A percentile compares a stretch with the other conserved stretches of the same genome.
Conservation (phyloP, 1,140 invertebrate genomes). For the Zelostemma sp. region DNA sequence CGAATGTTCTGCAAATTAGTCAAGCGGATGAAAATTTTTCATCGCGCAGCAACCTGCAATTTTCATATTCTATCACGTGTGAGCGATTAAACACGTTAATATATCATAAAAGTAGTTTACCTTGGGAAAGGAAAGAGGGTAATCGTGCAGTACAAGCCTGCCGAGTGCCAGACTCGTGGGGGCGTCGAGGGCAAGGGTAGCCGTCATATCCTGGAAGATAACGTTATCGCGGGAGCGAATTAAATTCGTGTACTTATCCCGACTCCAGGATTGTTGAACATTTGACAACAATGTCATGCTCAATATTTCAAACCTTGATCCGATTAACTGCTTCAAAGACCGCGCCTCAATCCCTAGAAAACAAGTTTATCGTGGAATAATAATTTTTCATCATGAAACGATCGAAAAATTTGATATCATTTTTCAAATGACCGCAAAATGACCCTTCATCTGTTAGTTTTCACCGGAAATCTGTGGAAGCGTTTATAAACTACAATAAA, state of each 20-base stretch:
- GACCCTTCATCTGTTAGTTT: too few species aligned
- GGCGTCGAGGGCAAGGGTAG: neutral
- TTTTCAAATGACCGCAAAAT: too few species aligned
- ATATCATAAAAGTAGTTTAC: neutral
- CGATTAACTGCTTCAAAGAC: too few species aligned
- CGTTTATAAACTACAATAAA: too few species aligned
- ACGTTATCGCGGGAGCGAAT: neutral
- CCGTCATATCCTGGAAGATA: slow-evolving; percentile 4
- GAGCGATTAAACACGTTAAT: slow-evolving; percentile 1
- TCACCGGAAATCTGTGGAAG: too few species aligned
- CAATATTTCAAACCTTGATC: neutral
- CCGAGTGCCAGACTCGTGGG: neutral
- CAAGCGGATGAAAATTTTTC: too few species aligned
- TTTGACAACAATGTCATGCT: neutral
- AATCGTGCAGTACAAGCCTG: neutral
- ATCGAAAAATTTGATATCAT: too few species aligned
- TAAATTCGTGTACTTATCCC: neutral
- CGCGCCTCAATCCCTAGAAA: too few species aligned
- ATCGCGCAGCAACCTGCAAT: neutral
- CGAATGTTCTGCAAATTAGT: too few species aligned
- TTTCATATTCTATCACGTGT: neutral
- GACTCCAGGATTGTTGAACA: neutral
- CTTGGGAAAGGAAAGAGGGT: neutral
- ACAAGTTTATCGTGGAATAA: too few species aligned
- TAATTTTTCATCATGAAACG: too few species aligned